Evolutionary conservation across 2,888 invertebrate genomes (phyloP), one percentile per base, ranked within the genome.

Genomic region (Galerucella nymphaeae): DNA sequence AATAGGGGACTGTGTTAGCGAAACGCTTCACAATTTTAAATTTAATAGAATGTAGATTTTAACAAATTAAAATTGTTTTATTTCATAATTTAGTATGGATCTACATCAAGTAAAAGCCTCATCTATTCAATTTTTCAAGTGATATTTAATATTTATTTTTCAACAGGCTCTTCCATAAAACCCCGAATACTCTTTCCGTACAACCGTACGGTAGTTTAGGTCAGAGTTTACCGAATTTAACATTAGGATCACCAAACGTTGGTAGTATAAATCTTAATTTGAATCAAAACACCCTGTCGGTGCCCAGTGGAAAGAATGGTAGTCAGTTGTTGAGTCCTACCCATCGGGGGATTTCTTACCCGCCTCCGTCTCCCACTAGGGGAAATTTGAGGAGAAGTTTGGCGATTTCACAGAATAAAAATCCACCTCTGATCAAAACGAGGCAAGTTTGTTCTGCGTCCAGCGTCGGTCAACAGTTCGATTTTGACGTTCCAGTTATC

Each of bases 371-470:
- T 77, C 95, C 90, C 71, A 89, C 90, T 73, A 90, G 92, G 82
- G 92, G 89, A 65, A 91, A 91, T 67, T 82, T 93, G 70, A 88
- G 90, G 79, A 88, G 93, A 71, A 91, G 92, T 23, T 85, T 92
- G 82, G 92, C 93, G 53, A 92, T 94, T 83, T 93, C 93, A 20
- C 90, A 92, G 80, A 91, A 90, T 81, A 93, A 94, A 83, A 92
- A 95, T 85, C 96, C 95, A 73, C 95, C 95, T 10, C 88, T 96
- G 68, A 88, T 93, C 66, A 96, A 95, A 86, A 94, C 94, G 80
- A 90, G 94, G 65, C 93, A 94, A 83, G 91, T 94, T 62, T 90
- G 89, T 81, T 90, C 91, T 30, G 87, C 89, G 71, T 80, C 83
- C 16, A 82, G 81, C 63, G 80, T 82, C 58, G 81, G 83, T 42